Conservation (phyloP, 2,888 invertebrate species). For the Caradrina clavipalpis region DNA sequence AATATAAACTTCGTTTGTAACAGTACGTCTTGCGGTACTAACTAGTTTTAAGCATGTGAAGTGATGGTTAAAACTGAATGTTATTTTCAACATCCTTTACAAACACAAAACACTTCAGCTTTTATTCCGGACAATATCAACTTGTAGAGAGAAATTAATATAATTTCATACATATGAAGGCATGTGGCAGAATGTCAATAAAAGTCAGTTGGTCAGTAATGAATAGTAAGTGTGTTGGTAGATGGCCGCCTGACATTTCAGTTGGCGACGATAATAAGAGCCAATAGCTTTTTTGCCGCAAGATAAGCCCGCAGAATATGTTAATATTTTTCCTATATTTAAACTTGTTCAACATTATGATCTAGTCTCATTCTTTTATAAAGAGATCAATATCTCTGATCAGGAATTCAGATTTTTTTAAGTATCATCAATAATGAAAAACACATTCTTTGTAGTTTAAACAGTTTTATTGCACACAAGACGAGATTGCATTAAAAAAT, state of each 20-base stretch:
- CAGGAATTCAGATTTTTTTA: slow-evolving; percentile 23
- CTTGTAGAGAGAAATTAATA: slow-evolving; percentile 48
- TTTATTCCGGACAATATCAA: slow-evolving; percentile 29
- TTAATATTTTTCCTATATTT: slow-evolving; percentile 48
- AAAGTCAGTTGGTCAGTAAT: slow-evolving; percentile 53
- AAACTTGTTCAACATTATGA: slow-evolving; percentile 35
- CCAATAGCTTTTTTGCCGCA: slow-evolving; percentile 51
- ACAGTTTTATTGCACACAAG: slow-evolving; percentile 61
- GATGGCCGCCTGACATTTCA: slow-evolving; percentile 56
- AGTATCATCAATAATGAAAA: slow-evolving; percentile 40
- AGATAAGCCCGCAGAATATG: slow-evolving; percentile 41
- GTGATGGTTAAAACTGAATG: not conserved
- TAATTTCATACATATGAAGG: slow-evolving; percentile 41
- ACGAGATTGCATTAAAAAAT: slow-evolving; percentile 81
- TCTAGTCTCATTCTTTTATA: slow-evolving; percentile 40
- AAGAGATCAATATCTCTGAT: slow-evolving; percentile 27
- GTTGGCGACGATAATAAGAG: slow-evolving; percentile 47
- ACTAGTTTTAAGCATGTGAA: not conserved
- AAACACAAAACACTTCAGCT: not conserved
- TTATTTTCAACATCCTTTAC: slow-evolving; percentile 5
- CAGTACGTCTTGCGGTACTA: no score
- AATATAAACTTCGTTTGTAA: not conserved
- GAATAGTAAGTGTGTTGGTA: slow-evolving; percentile 39
- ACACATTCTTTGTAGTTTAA: slow-evolving; percentile 47
- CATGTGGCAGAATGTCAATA: slow-evolving; percentile 54